phyloP scores from a whole-genome alignment of 2,797 vertebrate species.

The Pangasius sanitwongsei region DNA sequence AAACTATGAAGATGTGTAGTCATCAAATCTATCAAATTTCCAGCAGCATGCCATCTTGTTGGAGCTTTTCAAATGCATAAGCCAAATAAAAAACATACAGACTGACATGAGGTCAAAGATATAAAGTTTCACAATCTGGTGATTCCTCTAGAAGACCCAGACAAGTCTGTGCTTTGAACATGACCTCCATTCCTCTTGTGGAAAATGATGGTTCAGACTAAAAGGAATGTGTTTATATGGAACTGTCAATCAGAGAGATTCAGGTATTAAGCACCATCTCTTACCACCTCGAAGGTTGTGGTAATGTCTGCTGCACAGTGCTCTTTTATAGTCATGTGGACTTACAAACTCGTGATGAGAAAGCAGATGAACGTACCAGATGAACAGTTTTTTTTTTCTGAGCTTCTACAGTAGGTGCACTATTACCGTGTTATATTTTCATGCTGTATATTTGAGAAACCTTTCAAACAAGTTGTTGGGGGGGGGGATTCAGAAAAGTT shows the following conservation, averaged over 20 bases:
- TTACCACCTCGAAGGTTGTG: slow-evolving; percentile 24
- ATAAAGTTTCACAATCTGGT: slow-evolving; percentile 69
- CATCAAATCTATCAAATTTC: slow-evolving; percentile 35
- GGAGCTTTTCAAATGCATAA: slow-evolving; percentile 27
- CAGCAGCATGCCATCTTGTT: slow-evolving; percentile 15
- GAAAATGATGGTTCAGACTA: slow-evolving; percentile 47
- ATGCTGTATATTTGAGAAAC: neutral
- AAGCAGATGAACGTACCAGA: slow-evolving; percentile 18
- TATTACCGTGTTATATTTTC: neutral
- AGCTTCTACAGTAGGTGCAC: neutral
- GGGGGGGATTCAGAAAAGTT: neutral
- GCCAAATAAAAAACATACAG: slow-evolving; percentile 49
- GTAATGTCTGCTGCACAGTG: slow-evolving; percentile 24
- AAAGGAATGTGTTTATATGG: slow-evolving; percentile 50
- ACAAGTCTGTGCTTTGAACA: slow-evolving; percentile 50
- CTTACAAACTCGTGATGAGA: neutral
- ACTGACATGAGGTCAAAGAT: slow-evolving; percentile 62
- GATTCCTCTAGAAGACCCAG: slow-evolving; percentile 49
- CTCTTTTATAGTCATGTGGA: slow-evolving; percentile 13
- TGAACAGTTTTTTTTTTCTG: neutral
- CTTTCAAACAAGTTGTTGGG: neutral
- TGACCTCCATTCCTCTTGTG: slow-evolving; percentile 38
- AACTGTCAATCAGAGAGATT: slow-evolving; percentile 41
- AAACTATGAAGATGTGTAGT: slow-evolving; percentile 4
- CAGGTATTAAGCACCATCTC: slow-evolving; percentile 36